phyloP scores from a whole-genome alignment of 2,797 vertebrate species.

The Mormyrops attenuatus region DNA sequence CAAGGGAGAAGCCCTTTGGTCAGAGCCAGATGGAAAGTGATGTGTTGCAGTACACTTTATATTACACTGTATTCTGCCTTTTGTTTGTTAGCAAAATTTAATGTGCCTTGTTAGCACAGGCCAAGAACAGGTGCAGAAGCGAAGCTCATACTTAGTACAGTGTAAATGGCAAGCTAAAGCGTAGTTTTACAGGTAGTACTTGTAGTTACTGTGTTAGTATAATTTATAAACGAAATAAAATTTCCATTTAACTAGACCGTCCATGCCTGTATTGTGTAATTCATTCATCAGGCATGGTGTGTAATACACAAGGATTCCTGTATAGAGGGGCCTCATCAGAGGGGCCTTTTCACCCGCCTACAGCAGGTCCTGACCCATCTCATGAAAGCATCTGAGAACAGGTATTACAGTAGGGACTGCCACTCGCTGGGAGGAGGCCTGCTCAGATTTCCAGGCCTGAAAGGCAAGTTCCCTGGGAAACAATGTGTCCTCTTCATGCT shows the following conservation, averaged over 20 bases:
- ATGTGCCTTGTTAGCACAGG: not conserved
- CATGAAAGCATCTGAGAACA: conserved; percentile 17
- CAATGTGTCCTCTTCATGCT: conserved; percentile 24
- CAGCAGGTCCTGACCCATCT: conserved; percentile 10
- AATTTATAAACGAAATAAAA: not conserved
- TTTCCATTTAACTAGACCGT: not conserved
- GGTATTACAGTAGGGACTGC: not conserved
- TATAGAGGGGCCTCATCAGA: too few relatives aligned
- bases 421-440: not conserved
- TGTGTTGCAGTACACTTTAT: not conserved
- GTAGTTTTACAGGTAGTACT: not conserved
- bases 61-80: not conserved
- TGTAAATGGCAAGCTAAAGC: not conserved
- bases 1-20: not conserved
- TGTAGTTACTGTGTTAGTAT: not conserved
- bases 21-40: not conserved
- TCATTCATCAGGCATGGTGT: not conserved
- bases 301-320: not conserved
- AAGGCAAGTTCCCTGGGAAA: conserved; percentile 26
- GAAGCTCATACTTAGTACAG: not conserved
- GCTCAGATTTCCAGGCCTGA: conserved; percentile 20
- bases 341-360: not conserved
- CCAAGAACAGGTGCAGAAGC: not conserved
- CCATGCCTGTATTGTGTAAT: not conserved
- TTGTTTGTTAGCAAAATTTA: not conserved